A percentile compares a stretch with the other conserved stretches of the same genome.
These are phyloP conservation scores for Conus betulinus DNA, from an alignment of 1,140 invertebrate genomes.

Conservation along the genomic window DNA sequence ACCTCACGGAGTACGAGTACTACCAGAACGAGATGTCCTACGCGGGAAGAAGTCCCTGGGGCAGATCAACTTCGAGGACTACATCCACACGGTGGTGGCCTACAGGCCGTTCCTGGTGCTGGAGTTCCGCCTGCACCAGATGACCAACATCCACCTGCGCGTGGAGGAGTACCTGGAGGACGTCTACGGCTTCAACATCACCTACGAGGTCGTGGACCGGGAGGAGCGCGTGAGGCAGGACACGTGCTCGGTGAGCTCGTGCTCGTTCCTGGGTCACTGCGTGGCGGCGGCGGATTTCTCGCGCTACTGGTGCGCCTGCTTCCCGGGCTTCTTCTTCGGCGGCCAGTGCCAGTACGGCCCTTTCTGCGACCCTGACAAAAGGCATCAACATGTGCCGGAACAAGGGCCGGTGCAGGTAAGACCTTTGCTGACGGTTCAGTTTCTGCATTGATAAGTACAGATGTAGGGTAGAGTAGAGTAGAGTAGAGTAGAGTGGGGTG, in stretches of 20 bases:
- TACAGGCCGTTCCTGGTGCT: conserved; percentile 86
- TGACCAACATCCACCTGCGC: conserved; percentile 89
- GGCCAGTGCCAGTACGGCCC: conserved; percentile 74
- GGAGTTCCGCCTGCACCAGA: conserved; percentile 82
- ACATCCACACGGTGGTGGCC: conserved; percentile 77
- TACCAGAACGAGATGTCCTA: conserved; percentile 58
- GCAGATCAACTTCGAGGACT: conserved; percentile 72
- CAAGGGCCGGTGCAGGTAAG: conserved; percentile 74
- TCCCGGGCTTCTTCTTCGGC: conserved; percentile 72
- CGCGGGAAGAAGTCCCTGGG: conserved; percentile 62
- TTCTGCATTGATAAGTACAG: background rate
- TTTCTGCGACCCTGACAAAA: conserved; percentile 71
- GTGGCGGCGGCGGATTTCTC: conserved; percentile 82
- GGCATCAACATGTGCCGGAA: conserved; percentile 72
- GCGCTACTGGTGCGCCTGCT: conserved; percentile 76
- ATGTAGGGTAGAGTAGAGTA: too few relatives aligned
- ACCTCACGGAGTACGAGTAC: conserved; percentile 87
- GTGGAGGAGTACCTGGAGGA: conserved; percentile 87
- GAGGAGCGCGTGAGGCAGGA: conserved; percentile 77
- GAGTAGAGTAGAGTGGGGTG: too few relatives aligned
- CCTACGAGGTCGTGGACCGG: conserved; percentile 85
- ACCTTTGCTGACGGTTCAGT: background rate
- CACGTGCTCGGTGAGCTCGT: conserved; percentile 86
- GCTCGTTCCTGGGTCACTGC: conserved; percentile 90
- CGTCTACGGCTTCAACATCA: conserved; percentile 94